Conservation (phyloP, 92 coral and sea anemone genomes). For the Nematostella vectensis region DNA sequence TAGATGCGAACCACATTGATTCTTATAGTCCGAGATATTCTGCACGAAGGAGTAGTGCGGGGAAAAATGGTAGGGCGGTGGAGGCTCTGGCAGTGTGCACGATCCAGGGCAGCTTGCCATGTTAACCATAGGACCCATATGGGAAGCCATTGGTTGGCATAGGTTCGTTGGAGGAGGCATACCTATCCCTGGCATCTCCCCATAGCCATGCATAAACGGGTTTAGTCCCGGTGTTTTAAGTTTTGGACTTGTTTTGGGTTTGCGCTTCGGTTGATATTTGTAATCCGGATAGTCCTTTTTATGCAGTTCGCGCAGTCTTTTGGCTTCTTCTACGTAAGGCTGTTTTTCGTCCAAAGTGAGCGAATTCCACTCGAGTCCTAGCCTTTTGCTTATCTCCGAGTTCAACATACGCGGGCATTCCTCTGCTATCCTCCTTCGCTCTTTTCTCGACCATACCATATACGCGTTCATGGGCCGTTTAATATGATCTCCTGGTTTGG, state of each 20-base stretch:
- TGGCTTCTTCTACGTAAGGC: slow-evolving; percentile 97
- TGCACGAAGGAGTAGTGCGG: slow-evolving; percentile 59
- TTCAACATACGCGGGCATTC: slow-evolving; percentile 98
- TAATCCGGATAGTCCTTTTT: slow-evolving; percentile 97
- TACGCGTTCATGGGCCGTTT: slow-evolving; percentile 99
- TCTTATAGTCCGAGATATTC: slow-evolving; percentile 48
- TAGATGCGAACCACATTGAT: slow-evolving; percentile 57
- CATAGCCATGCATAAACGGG: slow-evolving; percentile 68
- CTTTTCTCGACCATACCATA: slow-evolving; percentile 99
- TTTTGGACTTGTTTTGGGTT: slow-evolving; percentile 76
- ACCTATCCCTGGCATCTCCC: slow-evolving; percentile 62
- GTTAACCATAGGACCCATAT: slow-evolving; percentile 56
- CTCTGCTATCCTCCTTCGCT: slow-evolving; percentile 93
- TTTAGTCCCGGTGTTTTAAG: slow-evolving; percentile 66
- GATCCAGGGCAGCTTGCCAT: slow-evolving; percentile 60
- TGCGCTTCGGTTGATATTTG: slow-evolving; percentile 94
- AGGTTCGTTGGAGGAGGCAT: slow-evolving; percentile 63
- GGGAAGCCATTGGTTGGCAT: slow-evolving; percentile 71
- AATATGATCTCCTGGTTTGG: slow-evolving; percentile 87
- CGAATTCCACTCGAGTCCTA: slow-evolving; percentile 97
- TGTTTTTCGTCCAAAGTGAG: slow-evolving; percentile 78
- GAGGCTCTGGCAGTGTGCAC: slow-evolving; percentile 66
- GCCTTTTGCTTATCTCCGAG: slow-evolving; percentile 97
- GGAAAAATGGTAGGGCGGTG: slow-evolving; percentile 70
- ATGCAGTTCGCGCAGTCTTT: slow-evolving; percentile 79